Conservation (phyloP, 2,888 invertebrate species). For the Drosophila infuscata region DNA sequence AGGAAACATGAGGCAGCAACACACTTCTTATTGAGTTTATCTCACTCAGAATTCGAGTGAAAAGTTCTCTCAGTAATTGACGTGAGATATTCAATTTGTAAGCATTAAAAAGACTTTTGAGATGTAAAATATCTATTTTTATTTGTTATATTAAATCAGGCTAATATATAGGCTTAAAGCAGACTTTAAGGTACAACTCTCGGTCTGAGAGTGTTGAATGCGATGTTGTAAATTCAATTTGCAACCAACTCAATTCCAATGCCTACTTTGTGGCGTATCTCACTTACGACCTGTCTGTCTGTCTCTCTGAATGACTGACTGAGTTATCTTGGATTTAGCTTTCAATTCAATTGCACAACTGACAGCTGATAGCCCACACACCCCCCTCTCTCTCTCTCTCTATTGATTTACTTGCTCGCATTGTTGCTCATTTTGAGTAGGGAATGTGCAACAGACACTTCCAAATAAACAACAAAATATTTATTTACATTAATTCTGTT, state of each 20-base stretch:
- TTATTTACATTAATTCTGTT: constrained; percentile 11
- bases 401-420: background rate
- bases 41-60: background rate
- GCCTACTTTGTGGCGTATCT: constrained; percentile 45
- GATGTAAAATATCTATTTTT: background rate
- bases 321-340: constrained; percentile 21
- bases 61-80: background rate
- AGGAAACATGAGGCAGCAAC: background rate
- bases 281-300: background rate
- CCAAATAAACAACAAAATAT: constrained; percentile 8
- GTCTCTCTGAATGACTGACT: background rate
- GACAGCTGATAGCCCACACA: constrained; percentile 36
- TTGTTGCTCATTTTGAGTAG: constrained; percentile 24
- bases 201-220: background rate
- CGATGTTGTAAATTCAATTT: constrained; percentile 17
- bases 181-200: background rate
- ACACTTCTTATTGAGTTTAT: background rate
- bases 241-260: constrained; percentile 40
- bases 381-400: background rate
- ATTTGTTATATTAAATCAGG: background rate
- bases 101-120: background rate
- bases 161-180: background rate
- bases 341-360: constrained; percentile 35
- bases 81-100: background rate
- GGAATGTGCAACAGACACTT: constrained; percentile 25